Percentiles rank a stretch among this genome's conserved stretches.
Evolutionary conservation across 2,113 vertebrate species (phyloP).

Genomic region (Pristiophorus japonicus): DNA sequence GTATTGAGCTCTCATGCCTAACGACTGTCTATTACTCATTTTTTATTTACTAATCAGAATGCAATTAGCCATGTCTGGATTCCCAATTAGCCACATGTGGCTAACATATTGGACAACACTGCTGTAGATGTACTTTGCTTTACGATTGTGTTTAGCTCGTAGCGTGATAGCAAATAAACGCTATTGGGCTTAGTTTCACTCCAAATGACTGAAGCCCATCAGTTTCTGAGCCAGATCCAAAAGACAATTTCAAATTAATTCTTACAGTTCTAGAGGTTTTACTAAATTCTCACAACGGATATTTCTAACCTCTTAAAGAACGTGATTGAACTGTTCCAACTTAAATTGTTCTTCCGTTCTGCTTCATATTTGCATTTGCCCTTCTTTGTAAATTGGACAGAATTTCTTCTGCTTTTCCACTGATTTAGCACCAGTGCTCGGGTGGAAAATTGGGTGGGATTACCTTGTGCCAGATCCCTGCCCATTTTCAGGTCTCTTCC

Average conservation of each 20-base stretch:
- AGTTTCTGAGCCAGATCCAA: neutral
- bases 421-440: neutral
- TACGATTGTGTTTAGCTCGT: neutral
- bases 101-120: neutral
- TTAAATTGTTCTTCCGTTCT: neutral
- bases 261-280: neutral
- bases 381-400: neutral
- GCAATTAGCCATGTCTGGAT: neutral
- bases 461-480: neutral
- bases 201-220: neutral
- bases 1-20: neutral
- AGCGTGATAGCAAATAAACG: neutral
- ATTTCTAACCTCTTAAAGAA: neutral
- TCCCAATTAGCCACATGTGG: neutral
- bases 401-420: neutral
- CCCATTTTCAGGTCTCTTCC: neutral
- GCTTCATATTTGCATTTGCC: neutral
- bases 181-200: neutral
- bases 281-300: neutral
- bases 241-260: neutral
- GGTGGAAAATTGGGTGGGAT: neutral
- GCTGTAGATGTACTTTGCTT: neutral
- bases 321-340: neutral
- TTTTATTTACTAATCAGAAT: neutral
- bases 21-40: neutral